Conservation (phyloP, 2,888 invertebrate species). For the Oxycera nigricornis region DNA sequence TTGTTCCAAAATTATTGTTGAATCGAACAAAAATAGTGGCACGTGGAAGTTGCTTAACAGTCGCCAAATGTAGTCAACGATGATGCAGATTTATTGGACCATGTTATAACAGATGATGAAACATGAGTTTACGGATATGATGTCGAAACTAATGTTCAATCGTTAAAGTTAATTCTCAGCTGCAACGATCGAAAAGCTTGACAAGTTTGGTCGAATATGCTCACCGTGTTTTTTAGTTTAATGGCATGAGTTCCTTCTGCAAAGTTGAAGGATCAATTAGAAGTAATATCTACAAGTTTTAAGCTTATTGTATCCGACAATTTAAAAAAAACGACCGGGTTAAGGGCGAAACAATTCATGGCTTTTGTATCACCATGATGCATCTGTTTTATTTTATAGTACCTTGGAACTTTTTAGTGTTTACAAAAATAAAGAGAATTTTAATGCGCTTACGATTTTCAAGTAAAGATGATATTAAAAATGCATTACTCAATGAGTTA, state of each 20-base stretch:
- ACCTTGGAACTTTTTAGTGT: not conserved
- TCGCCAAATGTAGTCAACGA: not conserved
- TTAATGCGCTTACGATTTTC: no score
- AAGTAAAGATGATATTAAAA: not conserved
- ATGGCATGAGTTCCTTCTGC: not conserved
- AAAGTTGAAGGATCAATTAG: no score
- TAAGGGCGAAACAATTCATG: not conserved
- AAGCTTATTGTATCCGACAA: not conserved
- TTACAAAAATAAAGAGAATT: no score
- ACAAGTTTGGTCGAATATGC: not conserved
- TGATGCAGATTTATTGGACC: not conserved
- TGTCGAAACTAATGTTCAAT: not conserved
- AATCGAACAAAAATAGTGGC: not conserved
- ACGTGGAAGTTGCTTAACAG: not conserved
- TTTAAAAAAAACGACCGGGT: not conserved
- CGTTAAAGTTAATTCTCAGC: not conserved
- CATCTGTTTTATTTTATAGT: not conserved
- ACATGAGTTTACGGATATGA: not conserved
- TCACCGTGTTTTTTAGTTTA: not conserved
- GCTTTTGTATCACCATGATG: not conserved
- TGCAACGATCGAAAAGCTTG: not conserved
- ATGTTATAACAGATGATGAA: not conserved
- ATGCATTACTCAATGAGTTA: not conserved
- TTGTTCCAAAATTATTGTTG: not conserved
- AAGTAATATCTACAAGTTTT: not conserved